These are phyloP conservation scores for Benitochromis conjunctus DNA, from an alignment of 2,113 vertebrate genomes.

Conservation along the genomic window DNA sequence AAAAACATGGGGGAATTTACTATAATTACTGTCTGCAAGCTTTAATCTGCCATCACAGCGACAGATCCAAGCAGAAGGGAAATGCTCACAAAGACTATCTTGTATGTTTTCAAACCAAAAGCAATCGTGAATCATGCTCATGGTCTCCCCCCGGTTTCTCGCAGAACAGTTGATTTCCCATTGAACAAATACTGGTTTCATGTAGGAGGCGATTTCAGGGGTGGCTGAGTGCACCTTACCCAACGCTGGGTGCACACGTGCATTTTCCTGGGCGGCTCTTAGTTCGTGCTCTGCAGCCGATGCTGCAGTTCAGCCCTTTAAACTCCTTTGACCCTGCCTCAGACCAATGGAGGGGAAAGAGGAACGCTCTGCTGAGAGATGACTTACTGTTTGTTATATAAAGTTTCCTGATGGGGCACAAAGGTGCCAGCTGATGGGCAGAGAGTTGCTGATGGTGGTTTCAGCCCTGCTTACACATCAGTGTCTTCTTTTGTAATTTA, in stretches of 20 bases:
- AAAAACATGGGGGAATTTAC: not conserved
- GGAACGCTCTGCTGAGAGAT: not conserved
- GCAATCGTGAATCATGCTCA: not conserved
- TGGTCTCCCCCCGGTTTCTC: not conserved
- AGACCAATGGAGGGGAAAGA: not conserved
- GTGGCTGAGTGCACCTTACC: not conserved
- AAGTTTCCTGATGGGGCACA: not conserved
- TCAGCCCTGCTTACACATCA: not conserved
- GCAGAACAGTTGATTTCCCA: not conserved
- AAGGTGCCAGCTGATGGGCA: not conserved
- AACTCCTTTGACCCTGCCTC: not conserved
- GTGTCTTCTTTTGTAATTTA: not conserved
- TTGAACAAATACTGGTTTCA: not conserved
- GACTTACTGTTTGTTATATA: conserved; percentile 1
- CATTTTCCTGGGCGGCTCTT: not conserved
- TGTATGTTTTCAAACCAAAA: not conserved
- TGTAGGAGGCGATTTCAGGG: conserved; percentile 7
- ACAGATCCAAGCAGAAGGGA: not conserved
- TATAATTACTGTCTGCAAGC: not conserved
- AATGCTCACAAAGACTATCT: not conserved
- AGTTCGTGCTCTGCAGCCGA: not conserved
- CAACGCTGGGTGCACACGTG: not conserved
- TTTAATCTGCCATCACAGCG: not conserved
- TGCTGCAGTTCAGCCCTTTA: not conserved
- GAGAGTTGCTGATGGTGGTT: not conserved